Evolutionary conservation across 2,797 vertebrate species (phyloP).

Genomic region (Carduelis carduelis): DNA sequence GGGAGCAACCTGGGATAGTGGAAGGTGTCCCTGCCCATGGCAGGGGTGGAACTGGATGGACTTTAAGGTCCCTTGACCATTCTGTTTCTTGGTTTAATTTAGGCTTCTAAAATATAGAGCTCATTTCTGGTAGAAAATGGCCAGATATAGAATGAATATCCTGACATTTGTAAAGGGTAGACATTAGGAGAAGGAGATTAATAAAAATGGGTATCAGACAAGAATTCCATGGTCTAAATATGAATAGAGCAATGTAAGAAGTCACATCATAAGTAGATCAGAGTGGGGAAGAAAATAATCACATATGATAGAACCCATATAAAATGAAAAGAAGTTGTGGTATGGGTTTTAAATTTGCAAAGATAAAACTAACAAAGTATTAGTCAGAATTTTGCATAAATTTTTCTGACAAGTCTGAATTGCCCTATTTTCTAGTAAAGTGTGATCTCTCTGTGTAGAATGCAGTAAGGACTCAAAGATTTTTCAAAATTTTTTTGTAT

Average conservation of each 20-base stretch:
- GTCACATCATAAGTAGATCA: background rate
- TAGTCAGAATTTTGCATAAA: background rate
- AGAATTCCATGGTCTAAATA: background rate
- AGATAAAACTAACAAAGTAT: background rate
- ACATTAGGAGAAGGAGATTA: background rate
- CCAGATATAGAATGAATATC: background rate
- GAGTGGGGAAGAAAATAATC: background rate
- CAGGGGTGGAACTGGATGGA: too few relatives aligned
- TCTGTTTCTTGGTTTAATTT: background rate
- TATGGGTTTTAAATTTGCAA: background rate
- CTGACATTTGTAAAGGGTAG: background rate
- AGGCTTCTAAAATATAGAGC: background rate
- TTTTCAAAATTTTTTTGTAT: background rate
- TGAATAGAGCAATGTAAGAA: background rate
- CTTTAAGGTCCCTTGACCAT: background rate
- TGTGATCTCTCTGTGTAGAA: background rate
- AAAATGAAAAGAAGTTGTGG: background rate
- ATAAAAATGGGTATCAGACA: background rate
- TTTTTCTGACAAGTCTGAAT: background rate
- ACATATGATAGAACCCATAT: background rate
- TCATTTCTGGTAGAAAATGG: background rate
- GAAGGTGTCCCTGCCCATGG: background rate
- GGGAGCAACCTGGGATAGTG: fast-evolving
- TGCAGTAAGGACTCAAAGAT: background rate
- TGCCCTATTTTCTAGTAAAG: background rate